phyloP scores from a whole-genome alignment of 2,113 vertebrate species.

The Microcebus tavaratra region DNA sequence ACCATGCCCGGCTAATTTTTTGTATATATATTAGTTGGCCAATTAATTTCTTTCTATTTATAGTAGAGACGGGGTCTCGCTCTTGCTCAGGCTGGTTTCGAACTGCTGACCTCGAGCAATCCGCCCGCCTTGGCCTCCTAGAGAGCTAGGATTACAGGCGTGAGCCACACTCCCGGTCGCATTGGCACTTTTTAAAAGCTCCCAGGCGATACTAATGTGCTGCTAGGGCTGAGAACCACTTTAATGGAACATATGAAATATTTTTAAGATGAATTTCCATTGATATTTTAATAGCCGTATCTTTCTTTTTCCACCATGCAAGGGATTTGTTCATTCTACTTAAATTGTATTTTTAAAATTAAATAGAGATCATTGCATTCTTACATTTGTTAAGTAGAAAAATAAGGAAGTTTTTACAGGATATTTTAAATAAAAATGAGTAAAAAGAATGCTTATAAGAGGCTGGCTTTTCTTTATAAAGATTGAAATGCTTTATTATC shows the following conservation, averaged over 20 bases:
- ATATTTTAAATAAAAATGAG: constrained; percentile 49
- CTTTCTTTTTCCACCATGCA: background rate
- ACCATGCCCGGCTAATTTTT: no score
- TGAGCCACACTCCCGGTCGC: no score
- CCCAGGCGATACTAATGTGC: background rate
- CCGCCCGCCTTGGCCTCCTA: no score
- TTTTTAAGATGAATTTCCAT: background rate
- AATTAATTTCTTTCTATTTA: no score
- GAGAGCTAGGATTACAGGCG: no score
- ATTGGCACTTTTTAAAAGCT: constrained; percentile 3
- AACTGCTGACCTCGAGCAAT: no score
- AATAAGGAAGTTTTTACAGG: background rate
- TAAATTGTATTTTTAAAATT: background rate
- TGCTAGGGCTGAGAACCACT: background rate
- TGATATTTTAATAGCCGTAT: constrained; percentile 3
- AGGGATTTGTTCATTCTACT: background rate
- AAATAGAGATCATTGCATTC: background rate
- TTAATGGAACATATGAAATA: background rate
- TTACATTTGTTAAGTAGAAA: constrained; percentile 2
- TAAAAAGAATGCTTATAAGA: background rate
- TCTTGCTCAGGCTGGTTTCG: no score
- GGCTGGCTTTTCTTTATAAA: background rate
- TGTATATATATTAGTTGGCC: no score
- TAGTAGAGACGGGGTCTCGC: no score
- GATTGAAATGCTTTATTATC: constrained; percentile 16